These are phyloP conservation scores for Ricordea florida DNA, from an alignment of 92 coral and sea anemone species.

Conservation along the genomic window DNA sequence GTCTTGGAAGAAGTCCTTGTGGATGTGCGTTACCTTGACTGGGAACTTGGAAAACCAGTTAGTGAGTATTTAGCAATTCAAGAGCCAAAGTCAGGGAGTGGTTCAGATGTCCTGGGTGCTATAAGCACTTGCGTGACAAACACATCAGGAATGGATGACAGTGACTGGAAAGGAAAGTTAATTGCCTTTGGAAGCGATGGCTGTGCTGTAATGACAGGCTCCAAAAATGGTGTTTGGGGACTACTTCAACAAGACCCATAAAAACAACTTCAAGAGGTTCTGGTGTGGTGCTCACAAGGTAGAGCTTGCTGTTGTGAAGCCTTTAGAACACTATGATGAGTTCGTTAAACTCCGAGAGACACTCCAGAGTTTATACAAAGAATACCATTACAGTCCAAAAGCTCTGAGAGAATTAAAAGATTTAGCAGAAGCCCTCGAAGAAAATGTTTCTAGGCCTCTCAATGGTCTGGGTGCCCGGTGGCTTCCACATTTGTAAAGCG, in stretches of 20 bases:
- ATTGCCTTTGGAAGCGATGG: slow-evolving; percentile 28
- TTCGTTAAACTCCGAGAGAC: not conserved
- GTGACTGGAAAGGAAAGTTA: slow-evolving; percentile 18
- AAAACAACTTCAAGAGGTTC: not conserved
- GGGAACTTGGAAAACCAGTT: slow-evolving; percentile 8
- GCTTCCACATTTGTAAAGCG: slow-evolving; percentile 22
- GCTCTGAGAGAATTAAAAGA: slow-evolving; percentile 22
- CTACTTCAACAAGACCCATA: slow-evolving; percentile 6
- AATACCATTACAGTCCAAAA: slow-evolving; percentile 8
- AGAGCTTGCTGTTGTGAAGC: slow-evolving; percentile 18
- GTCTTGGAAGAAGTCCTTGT: slow-evolving; percentile 3
- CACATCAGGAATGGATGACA: not conserved
- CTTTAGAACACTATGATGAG: not conserved
- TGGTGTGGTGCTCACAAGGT: slow-evolving; percentile 31
- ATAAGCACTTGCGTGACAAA: not conserved
- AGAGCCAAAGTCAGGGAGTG: slow-evolving; percentile 16
- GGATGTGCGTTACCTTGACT: not conserved
- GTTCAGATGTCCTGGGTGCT: not conserved
- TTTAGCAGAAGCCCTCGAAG: not conserved
- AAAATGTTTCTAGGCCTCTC: slow-evolving; percentile 15
- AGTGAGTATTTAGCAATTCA: slow-evolving; percentile 2
- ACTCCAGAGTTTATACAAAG: slow-evolving; percentile 12
- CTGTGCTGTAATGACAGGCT: slow-evolving; percentile 41
- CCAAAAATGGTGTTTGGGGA: slow-evolving; percentile 16
- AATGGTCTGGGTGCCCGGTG: slow-evolving; percentile 32